Evolutionary conservation across 2,113 vertebrate genomes (phyloP), one percentile per base, ranked within the genome.

Genomic region (Cochlearius cochlearius): DNA sequence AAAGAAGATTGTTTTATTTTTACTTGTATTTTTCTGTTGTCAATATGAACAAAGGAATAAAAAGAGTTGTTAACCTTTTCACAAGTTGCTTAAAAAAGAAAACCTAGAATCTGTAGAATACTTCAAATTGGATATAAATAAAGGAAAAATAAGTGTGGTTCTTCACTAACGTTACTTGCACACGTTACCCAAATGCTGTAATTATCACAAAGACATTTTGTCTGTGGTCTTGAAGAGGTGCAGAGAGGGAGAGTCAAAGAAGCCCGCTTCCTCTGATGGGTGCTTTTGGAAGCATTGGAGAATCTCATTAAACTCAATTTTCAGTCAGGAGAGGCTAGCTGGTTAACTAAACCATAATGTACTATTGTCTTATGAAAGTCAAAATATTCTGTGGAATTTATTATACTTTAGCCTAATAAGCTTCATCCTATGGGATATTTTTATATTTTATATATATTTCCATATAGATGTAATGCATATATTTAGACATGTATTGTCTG

Each of bases 101-200:
- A 72, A 86, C 29, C 3, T 19, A 45, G 34, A 45, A 43, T 58
- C 25, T 32, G 1, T 25, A 66, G n/a, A 74, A 63, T 63, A 69
- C 45, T 52, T 86, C 17, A 63, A 58, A 60, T 4, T 78, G 5
- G 7, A 55, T 66, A 50, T 74, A 77, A 90, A 63, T 45, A 58
- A 78, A 52, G 34, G 26, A 5, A 73, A 84, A 92, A 69, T 62
- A 32, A 0, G 0, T 58, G 20, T 0, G 0, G 6, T 90, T 81
- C 52, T 79, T 62, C 27, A 36, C 25, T 80, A 7, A 27, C 2
- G 2, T 79, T 88, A 62, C 20, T 68, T 58, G 27, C 55, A 55
- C 5, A 1, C 17, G 17, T 95, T 80, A n/a, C 8, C 58, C 29
- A 66, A 38, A 62, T 73, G 19, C 25, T 82, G 27, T 38, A 21